A percentile compares a stretch with the other conserved stretches of the same genome.
These are phyloP conservation scores for Thelaira solivaga DNA, from an alignment of 2,888 invertebrate genomes.

Conservation along the genomic window DNA sequence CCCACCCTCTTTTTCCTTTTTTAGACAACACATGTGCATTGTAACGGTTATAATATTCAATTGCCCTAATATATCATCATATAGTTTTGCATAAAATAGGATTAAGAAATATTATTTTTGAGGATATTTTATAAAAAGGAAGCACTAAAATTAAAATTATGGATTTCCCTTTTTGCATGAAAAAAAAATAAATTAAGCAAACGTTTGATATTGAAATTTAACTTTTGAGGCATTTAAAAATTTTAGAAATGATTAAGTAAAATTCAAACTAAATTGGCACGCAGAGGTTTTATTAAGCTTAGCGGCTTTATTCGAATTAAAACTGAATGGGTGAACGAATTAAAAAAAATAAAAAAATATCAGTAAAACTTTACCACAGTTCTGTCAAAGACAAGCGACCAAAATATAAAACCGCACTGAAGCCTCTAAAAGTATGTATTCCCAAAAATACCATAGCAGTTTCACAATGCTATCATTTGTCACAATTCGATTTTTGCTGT, in stretches of 20 bases:
- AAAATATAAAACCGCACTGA: constrained; percentile 49
- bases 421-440: constrained; percentile 56
- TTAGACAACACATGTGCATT: constrained; percentile 8
- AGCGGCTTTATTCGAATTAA: neutral
- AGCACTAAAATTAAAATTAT: constrained; percentile 38
- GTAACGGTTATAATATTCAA: constrained; percentile 34
- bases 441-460: constrained; percentile 7
- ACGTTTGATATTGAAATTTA: neutral
- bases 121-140: constrained; percentile 50
- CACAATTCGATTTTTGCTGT: constrained; percentile 38
- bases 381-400: constrained; percentile 55
- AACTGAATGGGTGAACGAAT: neutral
- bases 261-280: constrained; percentile 34
- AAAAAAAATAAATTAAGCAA: too few relatives aligned
- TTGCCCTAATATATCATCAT: constrained; percentile 21
- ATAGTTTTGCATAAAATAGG: constrained; percentile 6
- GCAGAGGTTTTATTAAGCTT: constrained; percentile 11
- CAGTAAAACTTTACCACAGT: constrained; percentile 41
- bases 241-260: neutral
- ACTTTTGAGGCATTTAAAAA: neutral
- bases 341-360: constrained; percentile 1
- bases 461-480: constrained; percentile 42
- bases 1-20: neutral
- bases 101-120: constrained; percentile 59
- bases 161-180: neutral